Base-by-base conservation (phyloP, 2,888 invertebrate species). In the Chironomus tentans region DNA sequence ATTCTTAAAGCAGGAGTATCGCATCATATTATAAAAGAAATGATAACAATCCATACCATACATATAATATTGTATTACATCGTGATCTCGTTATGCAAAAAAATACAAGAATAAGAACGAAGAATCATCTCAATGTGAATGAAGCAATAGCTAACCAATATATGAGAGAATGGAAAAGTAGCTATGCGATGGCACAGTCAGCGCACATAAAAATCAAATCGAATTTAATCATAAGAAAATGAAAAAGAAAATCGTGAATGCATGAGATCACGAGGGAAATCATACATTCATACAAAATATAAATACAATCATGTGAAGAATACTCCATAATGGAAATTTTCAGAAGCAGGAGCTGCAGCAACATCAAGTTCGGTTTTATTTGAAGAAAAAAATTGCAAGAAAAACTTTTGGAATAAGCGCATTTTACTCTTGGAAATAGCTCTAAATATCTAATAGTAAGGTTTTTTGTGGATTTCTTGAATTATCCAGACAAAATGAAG, bases 31-130 rank as follows among this genome's bases (percentile, higher is more conserved):
- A 18, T 21, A 65, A 65, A 50, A 50, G 15, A 15, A 24, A 65
- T 65, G 62, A 65, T 65, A 65, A 65, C 62, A 65, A 65, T 65
- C 21, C 62, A 65, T 65, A 21, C 62, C 62, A 65, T 65, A 65
- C 21, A 65, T 28, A 28, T 28, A 28, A 28, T 65, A 65, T 65
- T 65, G 62, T 65, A 65, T 65, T 65, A 65, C 62, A 65, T 65
- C 62, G 62, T 65, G 62, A 65, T 65, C 62, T 65, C 62, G 62
- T 65, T 65, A 65, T 65, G 62, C 62, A 65, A 65, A 22, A 18
- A 61, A 48, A 28, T 28, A 5, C 1, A 28, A 28, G 28, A 28
- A 28, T 28, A 28, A 28, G 28, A 28, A 28, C 28, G 28, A 28
- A 28, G 28, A 50, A 50, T 50, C 50, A 50, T 50, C 15, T 28